These are phyloP conservation scores for Fragum sueziense DNA, from an alignment of 2,888 invertebrate genomes.

Conservation along the genomic window DNA sequence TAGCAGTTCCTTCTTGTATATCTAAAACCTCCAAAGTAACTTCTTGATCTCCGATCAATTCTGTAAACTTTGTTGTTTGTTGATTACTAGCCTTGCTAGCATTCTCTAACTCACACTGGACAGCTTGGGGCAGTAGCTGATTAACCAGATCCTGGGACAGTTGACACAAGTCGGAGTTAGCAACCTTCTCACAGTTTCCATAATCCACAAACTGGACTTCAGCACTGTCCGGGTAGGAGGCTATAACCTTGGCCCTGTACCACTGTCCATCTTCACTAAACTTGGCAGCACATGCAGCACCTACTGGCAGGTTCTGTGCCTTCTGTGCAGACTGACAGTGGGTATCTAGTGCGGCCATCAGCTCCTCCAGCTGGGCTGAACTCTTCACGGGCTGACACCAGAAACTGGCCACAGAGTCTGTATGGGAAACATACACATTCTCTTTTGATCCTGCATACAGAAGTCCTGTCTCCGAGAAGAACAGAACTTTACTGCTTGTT, in stretches of 20 bases:
- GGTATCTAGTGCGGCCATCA: slow-evolving; percentile 67
- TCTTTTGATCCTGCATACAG: slow-evolving; percentile 50
- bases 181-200: slow-evolving; percentile 74
- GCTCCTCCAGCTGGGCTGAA: slow-evolving; percentile 56
- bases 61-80: slow-evolving; percentile 53
- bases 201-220: slow-evolving; percentile 80
- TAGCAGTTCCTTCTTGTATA: slow-evolving; percentile 36
- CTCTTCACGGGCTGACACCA: slow-evolving; percentile 65
- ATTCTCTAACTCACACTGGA: slow-evolving; percentile 68
- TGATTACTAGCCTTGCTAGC: slow-evolving; percentile 47
- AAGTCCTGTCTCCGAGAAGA: background rate
- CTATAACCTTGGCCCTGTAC: slow-evolving; percentile 74
- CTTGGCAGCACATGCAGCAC: slow-evolving; percentile 69
- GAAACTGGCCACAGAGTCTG: slow-evolving; percentile 70
- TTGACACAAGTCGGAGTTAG: slow-evolving; percentile 62
- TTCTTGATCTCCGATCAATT: slow-evolving; percentile 54
- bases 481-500: background rate
- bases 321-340: slow-evolving; percentile 48
- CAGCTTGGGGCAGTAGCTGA: slow-evolving; percentile 68
- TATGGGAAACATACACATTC: slow-evolving; percentile 63
- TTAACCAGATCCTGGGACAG: slow-evolving; percentile 62
- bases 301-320: slow-evolving; percentile 39
- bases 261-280: slow-evolving; percentile 75
- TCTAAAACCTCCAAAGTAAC: slow-evolving; percentile 39
- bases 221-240: slow-evolving; percentile 58